phyloP scores from a whole-genome alignment of 2,888 invertebrate species.

The Cyclophora punctaria region DNA sequence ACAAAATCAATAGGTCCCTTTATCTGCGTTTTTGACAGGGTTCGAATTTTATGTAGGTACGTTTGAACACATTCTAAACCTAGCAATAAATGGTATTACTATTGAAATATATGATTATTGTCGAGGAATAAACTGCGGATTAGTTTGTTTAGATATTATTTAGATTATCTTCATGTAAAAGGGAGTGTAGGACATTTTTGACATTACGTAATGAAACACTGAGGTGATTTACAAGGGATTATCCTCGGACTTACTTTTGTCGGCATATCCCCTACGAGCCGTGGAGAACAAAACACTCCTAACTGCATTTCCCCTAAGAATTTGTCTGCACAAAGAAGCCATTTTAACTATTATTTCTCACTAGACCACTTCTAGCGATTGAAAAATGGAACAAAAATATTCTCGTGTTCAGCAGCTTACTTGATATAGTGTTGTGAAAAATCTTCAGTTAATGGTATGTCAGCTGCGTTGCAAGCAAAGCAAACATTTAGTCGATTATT shows the following conservation, averaged over 20 bases:
- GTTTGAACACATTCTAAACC: too few species aligned
- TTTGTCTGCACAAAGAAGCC: slow-evolving; percentile 85
- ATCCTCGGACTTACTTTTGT: slow-evolving; percentile 76
- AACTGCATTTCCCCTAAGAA: slow-evolving; percentile 78
- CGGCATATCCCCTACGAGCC: slow-evolving; percentile 75
- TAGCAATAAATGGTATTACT: too few species aligned
- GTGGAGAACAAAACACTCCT: slow-evolving; percentile 78
- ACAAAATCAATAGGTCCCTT: too few species aligned
- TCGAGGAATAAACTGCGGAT: too few species aligned
- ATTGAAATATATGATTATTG: too few species aligned
- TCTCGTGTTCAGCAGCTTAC: slow-evolving; percentile 13
- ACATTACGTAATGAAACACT: slow-evolving; percentile 71
- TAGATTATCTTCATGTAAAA: not conserved
- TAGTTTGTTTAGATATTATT: too few species aligned
- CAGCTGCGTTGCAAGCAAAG: too few species aligned
- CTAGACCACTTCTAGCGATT: slow-evolving; percentile 66
- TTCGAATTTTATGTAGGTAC: too few species aligned
- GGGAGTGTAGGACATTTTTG: slow-evolving; percentile 35
- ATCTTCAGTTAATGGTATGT: not conserved
- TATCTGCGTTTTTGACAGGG: too few species aligned
- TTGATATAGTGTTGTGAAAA: slow-evolving; percentile 20
- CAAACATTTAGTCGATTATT: too few species aligned
- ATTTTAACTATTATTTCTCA: slow-evolving; percentile 70
- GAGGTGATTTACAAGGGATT: slow-evolving; percentile 30
- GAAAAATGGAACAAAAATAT: slow-evolving; percentile 47